Base-by-base conservation (phyloP, 2,113 vertebrate genomes). In the Corythoichthys haematopterus region DNA sequence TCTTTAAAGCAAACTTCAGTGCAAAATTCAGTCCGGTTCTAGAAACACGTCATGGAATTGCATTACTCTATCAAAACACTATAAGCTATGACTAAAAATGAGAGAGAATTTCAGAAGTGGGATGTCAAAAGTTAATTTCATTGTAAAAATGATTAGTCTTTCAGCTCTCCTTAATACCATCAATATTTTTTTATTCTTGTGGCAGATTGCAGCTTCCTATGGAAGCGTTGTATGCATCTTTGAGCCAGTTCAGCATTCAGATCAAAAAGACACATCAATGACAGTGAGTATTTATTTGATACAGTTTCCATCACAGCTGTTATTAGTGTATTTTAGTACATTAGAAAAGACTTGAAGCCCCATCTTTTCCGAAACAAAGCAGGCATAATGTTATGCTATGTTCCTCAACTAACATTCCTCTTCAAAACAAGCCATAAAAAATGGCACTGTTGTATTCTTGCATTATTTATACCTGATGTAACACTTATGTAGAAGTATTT, bases 121-220 rank as follows among this genome's bases (percentile, higher is more conserved):
- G 20, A 28, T 28, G 20, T 28, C 20, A 28, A 28, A 28, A 28
- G 20, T 28, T 28, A 43, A 43, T 43, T 13, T 55, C 28, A 3
- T 1, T 50, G 38, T 28, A 16, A 35, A 33, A 59, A 43, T 5
- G 3, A 40, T 45, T 68, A n/a, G 9, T 2, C 6, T 56, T 58
- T 3, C 14, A 10, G 5, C 13, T 37, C n/a, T 51, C 14, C 15
- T 51, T 16, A 51, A 43, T 12, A n/a, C 4, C 6, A 53, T 58
- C 28, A 11, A 9, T 10, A 13, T 57, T 13, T 11, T 55, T 50
- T 64, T 33, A 74, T 10, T 53, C 38, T 60, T 2, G 50, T 40
- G n/a, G 74, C 87, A 99, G 97, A 96, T 99, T 92, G 97, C 97
- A 88, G 96, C 95, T 87, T 98, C 95, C 73, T 99, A 98, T 2